phyloP scores from a whole-genome alignment of 2,797 vertebrate genomes.

The Tapera naevia region DNA sequence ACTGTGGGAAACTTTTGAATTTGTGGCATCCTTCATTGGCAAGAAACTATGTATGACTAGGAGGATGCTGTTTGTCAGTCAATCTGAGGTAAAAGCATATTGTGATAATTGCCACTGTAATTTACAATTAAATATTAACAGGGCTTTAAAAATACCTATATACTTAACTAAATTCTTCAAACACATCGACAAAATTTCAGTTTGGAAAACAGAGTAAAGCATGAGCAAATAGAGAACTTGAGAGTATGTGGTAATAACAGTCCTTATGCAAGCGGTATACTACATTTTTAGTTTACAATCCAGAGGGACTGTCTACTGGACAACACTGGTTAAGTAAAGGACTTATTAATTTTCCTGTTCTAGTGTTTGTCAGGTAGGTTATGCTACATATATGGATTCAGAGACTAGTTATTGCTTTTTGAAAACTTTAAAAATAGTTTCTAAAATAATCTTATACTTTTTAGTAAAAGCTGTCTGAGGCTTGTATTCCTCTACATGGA shows the following conservation, averaged over 20 bases:
- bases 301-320: not conserved
- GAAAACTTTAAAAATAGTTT: not conserved
- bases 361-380: not conserved
- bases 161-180: not conserved
- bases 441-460: not conserved
- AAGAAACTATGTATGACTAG: not conserved
- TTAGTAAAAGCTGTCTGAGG: not conserved
- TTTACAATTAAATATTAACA: not conserved
- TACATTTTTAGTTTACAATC: not conserved
- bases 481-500: not conserved
- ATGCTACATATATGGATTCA: not conserved
- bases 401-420: not conserved
- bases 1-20: not conserved
- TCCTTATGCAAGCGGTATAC: not conserved
- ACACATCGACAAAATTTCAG: not conserved
- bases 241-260: not conserved
- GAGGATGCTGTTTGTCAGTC: not conserved
- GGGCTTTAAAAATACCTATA: not conserved
- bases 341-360: not conserved
- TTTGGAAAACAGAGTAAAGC: not conserved
- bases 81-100: not conserved
- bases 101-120: not conserved
- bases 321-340: not conserved
- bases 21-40: not conserved
- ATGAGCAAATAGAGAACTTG: not conserved